Conservation (phyloP, 1,140 invertebrate species). For the Glossosoma conforme region DNA sequence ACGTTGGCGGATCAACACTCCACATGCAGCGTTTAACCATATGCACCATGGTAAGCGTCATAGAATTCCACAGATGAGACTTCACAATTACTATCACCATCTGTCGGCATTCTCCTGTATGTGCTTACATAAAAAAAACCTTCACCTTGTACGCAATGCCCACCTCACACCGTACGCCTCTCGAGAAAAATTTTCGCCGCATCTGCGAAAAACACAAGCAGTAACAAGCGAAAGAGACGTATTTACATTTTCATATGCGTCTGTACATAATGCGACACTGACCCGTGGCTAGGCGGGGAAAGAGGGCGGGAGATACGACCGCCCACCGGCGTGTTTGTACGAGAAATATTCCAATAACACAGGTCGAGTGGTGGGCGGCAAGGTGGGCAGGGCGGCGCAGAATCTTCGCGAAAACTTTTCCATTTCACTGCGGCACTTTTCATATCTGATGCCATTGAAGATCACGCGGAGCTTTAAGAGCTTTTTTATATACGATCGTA, state of each 20-base stretch:
- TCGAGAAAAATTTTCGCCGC: not conserved
- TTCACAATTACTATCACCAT: too few relatives aligned
- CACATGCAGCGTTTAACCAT: too few relatives aligned
- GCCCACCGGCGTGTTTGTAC: conserved; percentile 23
- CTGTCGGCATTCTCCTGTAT: too few relatives aligned
- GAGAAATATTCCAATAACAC: conserved; percentile 27
- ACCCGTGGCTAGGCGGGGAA: too few relatives aligned
- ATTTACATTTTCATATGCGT: conserved; percentile 22
- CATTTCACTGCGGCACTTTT: conserved; percentile 1
- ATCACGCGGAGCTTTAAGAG: too few relatives aligned
- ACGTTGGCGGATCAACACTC: too few relatives aligned
- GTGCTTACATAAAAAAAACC: too few relatives aligned
- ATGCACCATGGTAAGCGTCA: too few relatives aligned
- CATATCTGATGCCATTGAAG: conserved; percentile 5
- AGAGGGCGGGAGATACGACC: conserved; percentile 7
- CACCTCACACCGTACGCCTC: not conserved
- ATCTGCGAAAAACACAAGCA: not conserved
- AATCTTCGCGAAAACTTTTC: not conserved
- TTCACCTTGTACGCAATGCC: too few relatives aligned
- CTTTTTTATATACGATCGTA: too few relatives aligned
- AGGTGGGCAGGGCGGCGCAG: not conserved
- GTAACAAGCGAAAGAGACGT: not conserved
- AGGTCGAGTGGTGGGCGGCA: conserved; percentile 3
- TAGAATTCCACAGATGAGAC: too few relatives aligned
- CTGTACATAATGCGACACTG: conserved; percentile 15